Evolutionary conservation across 2,888 invertebrate genomes (phyloP).

Genomic region (Pilophorus perplexus): DNA sequence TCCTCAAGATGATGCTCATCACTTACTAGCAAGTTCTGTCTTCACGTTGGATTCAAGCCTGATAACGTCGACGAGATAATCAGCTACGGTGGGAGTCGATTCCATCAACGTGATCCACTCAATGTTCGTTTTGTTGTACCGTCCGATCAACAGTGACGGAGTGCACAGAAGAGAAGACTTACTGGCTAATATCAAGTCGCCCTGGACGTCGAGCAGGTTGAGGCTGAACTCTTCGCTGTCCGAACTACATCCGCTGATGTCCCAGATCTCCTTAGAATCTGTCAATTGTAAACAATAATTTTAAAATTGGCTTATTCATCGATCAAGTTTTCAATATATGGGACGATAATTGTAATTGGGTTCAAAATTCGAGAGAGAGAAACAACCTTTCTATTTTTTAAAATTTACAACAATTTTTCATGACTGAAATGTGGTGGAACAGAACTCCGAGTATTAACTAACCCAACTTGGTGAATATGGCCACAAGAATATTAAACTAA

Average conservation of each 20-base stretch:
- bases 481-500: too few species aligned
- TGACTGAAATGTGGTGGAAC: too few species aligned
- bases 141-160: conserved; percentile 50
- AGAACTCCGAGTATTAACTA: too few species aligned
- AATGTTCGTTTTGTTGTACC: conserved; percentile 45
- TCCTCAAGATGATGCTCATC: too few species aligned
- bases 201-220: conserved; percentile 52
- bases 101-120: conserved; percentile 44
- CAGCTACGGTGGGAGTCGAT: conserved; percentile 46
- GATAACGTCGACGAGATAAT: conserved; percentile 38
- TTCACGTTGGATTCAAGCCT: conserved; percentile 37
- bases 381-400: too few species aligned
- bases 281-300: too few species aligned
- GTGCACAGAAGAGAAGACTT: conserved; percentile 52
- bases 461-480: too few species aligned
- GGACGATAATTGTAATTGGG: too few species aligned
- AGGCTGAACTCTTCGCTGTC: conserved; percentile 51
- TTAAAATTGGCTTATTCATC: too few species aligned
- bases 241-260: conserved; percentile 53
- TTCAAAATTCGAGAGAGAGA: too few species aligned
- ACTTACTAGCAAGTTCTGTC: conserved; percentile 27
- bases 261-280: conserved; percentile 53
- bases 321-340: too few species aligned
- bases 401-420: too few species aligned
- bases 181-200: conserved; percentile 52